Percentiles rank a stretch among this genome's conserved stretches.
Evolutionary conservation across 2,888 invertebrate genomes (phyloP).

Genomic region (Hypsopygia costalis): DNA sequence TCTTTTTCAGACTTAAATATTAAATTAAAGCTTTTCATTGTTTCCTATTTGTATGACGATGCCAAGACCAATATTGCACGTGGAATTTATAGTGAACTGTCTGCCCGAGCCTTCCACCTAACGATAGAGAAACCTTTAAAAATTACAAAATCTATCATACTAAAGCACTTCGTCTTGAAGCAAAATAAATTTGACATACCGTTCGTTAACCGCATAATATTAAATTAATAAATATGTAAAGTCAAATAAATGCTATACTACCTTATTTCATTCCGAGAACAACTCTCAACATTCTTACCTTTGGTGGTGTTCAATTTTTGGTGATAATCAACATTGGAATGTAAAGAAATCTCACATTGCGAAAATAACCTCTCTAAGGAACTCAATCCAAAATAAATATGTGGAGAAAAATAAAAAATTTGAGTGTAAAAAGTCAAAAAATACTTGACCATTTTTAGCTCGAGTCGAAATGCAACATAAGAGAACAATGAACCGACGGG

Average conservation of each 20-base stretch:
- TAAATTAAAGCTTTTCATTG: slow-evolving; percentile 51
- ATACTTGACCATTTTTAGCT: slow-evolving; percentile 81
- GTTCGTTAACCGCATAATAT: slow-evolving; percentile 19
- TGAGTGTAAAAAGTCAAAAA: slow-evolving; percentile 82
- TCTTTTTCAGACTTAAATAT: slow-evolving; percentile 40
- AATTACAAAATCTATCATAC: slow-evolving; percentile 23
- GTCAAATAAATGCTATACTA: slow-evolving; percentile 82
- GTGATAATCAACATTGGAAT: slow-evolving; percentile 70
- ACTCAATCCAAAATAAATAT: slow-evolving; percentile 57
- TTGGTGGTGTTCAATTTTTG: slow-evolving; percentile 67
- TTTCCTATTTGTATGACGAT: slow-evolving; percentile 15
- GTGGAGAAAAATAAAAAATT: slow-evolving; percentile 57
- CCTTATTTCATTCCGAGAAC: slow-evolving; percentile 66
- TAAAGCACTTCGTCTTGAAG: slow-evolving; percentile 39
- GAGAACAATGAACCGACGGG: slow-evolving; percentile 59
- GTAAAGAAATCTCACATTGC: slow-evolving; percentile 63
- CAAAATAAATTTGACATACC: slow-evolving; percentile 36
- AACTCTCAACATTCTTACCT: slow-evolving; percentile 72
- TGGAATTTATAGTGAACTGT: slow-evolving; percentile 22
- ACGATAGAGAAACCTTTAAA: background rate
- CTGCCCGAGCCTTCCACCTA: slow-evolving; percentile 5
- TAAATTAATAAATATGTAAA: slow-evolving; percentile 40
- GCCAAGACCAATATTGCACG: slow-evolving; percentile 40
- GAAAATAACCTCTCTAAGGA: slow-evolving; percentile 52
- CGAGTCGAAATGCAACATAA: slow-evolving; percentile 72